These are phyloP conservation scores for Aeoliscus strigatus DNA, from an alignment of 2,797 vertebrate genomes.

Conservation along the genomic window DNA sequence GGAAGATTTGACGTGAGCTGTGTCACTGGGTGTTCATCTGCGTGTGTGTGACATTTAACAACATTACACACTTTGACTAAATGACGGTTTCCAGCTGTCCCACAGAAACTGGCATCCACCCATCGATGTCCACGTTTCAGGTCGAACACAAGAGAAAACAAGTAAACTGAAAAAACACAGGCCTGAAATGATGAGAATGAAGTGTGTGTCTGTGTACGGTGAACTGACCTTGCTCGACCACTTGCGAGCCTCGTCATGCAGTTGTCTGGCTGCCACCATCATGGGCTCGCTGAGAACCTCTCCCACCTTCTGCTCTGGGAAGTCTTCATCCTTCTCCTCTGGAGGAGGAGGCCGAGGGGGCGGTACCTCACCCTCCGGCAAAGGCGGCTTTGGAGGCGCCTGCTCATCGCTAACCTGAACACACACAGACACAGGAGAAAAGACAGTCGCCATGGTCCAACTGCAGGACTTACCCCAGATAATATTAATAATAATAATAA, in stretches of 20 bases:
- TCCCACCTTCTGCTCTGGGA: slow-evolving; percentile 92
- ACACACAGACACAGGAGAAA: neutral
- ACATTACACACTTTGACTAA: slow-evolving; percentile 38
- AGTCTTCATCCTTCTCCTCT: slow-evolving; percentile 97
- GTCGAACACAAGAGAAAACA: slow-evolving; percentile 15
- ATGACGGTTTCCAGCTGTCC: slow-evolving; percentile 68
- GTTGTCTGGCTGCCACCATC: slow-evolving; percentile 96
- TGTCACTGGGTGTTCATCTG: slow-evolving; percentile 5
- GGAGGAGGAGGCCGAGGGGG: slow-evolving; percentile 94
- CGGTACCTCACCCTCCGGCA: slow-evolving; percentile 94
- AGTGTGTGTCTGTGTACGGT: neutral
- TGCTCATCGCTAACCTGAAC: slow-evolving; percentile 88
- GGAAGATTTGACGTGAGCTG: too few relatives aligned
- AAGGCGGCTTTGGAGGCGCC: slow-evolving; percentile 93
- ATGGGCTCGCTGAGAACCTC: slow-evolving; percentile 97
- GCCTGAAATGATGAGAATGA: too few relatives aligned
- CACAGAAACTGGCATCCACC: slow-evolving; percentile 61
- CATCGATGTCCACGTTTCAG: slow-evolving; percentile 62
- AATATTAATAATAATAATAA: too few relatives aligned
- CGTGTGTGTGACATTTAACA: slow-evolving; percentile 8
- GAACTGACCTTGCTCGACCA: slow-evolving; percentile 89
- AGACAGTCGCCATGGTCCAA: too few relatives aligned
- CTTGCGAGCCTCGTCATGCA: slow-evolving; percentile 95
- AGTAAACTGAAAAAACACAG: too few relatives aligned
- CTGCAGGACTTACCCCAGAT: too few relatives aligned